phyloP scores from a whole-genome alignment of 2,888 invertebrate genomes.

The Tupiocoris notatus region DNA sequence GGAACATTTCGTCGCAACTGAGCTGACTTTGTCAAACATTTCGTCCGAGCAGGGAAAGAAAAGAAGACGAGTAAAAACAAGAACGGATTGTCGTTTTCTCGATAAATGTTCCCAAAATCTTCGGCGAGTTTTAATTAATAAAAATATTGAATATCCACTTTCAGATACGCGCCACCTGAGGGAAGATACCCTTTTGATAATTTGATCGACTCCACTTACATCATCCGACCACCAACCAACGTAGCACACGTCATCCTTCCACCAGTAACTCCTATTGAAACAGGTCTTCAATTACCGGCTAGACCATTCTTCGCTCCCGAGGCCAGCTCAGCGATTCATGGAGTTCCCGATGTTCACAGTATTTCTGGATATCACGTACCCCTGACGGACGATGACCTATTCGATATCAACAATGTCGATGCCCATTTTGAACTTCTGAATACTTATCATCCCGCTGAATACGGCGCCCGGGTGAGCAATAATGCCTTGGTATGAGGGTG shows the following conservation, averaged over 20 bases:
- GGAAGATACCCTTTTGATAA: conserved; percentile 56
- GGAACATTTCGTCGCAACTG: too few relatives aligned
- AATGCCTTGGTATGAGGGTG: too few relatives aligned
- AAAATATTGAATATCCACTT: not conserved
- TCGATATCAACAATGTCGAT: conserved; percentile 47
- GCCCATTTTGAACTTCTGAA: conserved; percentile 43
- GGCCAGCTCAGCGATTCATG: not conserved
- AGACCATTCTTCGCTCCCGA: conserved; percentile 46
- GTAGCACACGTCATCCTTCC: conserved; percentile 47
- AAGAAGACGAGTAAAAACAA: too few relatives aligned
- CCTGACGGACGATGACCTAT: conserved; percentile 9
- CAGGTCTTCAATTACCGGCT: conserved; percentile 44
- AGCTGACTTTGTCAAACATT: too few relatives aligned
- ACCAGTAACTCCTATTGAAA: conserved; percentile 46
- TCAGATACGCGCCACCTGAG: conserved; percentile 56
- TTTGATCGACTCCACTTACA: conserved; percentile 62
- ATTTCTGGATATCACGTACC: conserved; percentile 10
- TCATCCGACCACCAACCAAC: conserved; percentile 56
- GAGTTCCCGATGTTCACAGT: not conserved
- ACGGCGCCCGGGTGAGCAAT: conserved; percentile 46
- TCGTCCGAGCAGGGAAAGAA: too few relatives aligned
- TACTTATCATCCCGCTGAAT: conserved; percentile 43
- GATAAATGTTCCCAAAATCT: too few relatives aligned
- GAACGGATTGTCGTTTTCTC: too few relatives aligned
- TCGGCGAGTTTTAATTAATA: too few relatives aligned